Evolutionary conservation across 53 echinoderm and acorn worm genomes (phyloP).

Genomic region (Henricia sp.): DNA sequence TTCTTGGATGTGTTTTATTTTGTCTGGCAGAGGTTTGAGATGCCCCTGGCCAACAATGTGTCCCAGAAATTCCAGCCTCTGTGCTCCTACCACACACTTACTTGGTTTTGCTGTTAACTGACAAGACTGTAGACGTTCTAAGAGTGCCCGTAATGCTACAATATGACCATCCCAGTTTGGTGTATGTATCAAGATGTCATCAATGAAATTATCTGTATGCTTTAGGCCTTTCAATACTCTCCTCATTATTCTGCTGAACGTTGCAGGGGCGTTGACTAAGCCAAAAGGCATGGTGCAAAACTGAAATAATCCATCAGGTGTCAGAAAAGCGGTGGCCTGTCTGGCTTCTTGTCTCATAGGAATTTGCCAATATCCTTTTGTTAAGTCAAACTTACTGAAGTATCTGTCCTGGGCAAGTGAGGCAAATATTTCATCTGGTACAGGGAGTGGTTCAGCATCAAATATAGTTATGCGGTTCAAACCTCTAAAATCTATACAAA

Average conservation of each 20-base stretch:
- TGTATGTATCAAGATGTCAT: slow-evolving; percentile 53
- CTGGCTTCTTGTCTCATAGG: slow-evolving; percentile 42
- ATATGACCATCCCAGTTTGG: slow-evolving; percentile 44
- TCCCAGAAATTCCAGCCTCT: slow-evolving; percentile 29
- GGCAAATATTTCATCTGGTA: slow-evolving; percentile 61
- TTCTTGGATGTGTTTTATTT: slow-evolving; percentile 30
- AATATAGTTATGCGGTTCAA: slow-evolving; percentile 65
- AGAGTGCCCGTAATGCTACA: slow-evolving; percentile 1
- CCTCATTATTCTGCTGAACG: slow-evolving; percentile 64
- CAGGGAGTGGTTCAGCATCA: slow-evolving; percentile 71
- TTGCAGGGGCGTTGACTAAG: slow-evolving; percentile 55
- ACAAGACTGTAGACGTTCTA: slow-evolving; percentile 8
- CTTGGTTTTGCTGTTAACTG: slow-evolving; percentile 42
- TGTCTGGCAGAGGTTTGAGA: slow-evolving; percentile 29
- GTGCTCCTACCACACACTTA: slow-evolving; percentile 28
- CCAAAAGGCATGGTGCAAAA: slow-evolving; percentile 62
- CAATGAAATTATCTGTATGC: slow-evolving; percentile 44
- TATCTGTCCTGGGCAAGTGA: slow-evolving; percentile 19
- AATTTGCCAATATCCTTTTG: slow-evolving; percentile 73
- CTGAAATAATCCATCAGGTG: slow-evolving; percentile 53
- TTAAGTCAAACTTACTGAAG: slow-evolving; percentile 65
- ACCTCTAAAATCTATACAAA: slow-evolving; percentile 63
- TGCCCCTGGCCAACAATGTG: slow-evolving; percentile 40
- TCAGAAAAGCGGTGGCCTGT: background rate
- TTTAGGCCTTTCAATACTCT: slow-evolving; percentile 19